phyloP scores from a whole-genome alignment of 2,888 invertebrate genomes.

The Escarpia spicata region DNA sequence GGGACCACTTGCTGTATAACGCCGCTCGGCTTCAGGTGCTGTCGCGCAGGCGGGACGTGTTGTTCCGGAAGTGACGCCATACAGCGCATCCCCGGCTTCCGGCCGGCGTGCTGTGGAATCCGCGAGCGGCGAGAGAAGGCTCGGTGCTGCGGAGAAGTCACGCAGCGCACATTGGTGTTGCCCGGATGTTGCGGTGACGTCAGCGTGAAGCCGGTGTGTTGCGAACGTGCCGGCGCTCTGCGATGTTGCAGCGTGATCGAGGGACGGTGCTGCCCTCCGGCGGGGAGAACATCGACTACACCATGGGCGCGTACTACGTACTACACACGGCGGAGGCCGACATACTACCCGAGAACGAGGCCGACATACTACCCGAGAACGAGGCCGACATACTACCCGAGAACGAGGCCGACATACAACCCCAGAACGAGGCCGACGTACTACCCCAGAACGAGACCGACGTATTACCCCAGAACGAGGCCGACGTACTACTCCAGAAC shows the following conservation, averaged over 20 bases:
- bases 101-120: constrained; percentile 32
- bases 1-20: constrained; percentile 33
- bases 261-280: constrained; percentile 20
- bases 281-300: neutral
- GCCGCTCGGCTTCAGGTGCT: constrained; percentile 26
- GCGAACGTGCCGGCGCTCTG: constrained; percentile 18
- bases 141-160: constrained; percentile 28
- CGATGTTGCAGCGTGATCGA: constrained; percentile 26
- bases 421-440: too few species aligned
- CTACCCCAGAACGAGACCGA: too few species aligned
- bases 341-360: too few species aligned
- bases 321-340: neutral
- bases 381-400: too few species aligned
- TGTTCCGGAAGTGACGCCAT: constrained; percentile 21
- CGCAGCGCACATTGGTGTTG: constrained; percentile 27
- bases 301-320: neutral
- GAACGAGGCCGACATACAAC: too few species aligned
- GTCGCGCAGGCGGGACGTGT: constrained; percentile 28
- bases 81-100: constrained; percentile 32
- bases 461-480: too few species aligned
- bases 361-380: too few species aligned
- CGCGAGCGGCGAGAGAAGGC: neutral
- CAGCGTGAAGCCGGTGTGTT: constrained; percentile 29
- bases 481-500: neutral
- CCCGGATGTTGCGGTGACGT: constrained; percentile 29